Evolutionary conservation across 2,797 vertebrate genomes (phyloP).

Genomic region (Xerus rutilus): DNA sequence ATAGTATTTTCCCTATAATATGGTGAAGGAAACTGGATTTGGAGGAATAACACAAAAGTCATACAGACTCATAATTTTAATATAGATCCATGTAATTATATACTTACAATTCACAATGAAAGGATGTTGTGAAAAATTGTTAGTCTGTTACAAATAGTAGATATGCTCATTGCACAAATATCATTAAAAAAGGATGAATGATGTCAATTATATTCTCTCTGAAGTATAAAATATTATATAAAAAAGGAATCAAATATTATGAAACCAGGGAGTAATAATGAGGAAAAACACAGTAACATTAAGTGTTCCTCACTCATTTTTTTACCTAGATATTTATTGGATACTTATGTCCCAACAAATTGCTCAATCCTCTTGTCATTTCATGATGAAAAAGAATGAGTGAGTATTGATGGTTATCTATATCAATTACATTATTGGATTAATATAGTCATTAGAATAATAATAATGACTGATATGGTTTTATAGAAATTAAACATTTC

Average conservation of each 20-base stretch:
- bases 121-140: neutral
- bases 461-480: neutral
- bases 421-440: neutral
- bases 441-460: neutral
- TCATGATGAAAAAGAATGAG: neutral
- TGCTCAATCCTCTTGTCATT: neutral
- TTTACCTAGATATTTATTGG: neutral
- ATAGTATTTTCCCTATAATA: neutral
- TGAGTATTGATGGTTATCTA: neutral
- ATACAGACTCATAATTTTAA: neutral
- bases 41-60: neutral
- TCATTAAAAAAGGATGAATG: neutral
- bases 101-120: neutral
- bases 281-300: neutral
- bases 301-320: neutral
- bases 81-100: neutral
- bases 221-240: neutral
- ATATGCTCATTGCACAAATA: neutral
- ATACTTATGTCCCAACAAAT: neutral
- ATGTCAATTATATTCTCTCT: neutral
- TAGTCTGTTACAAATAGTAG: neutral
- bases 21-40: fast-evolving
- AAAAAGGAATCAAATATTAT: neutral
- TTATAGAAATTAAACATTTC: neutral
- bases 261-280: neutral